Conservation (phyloP, 2,113 vertebrate genomes). For the Elgaria multicarinata region DNA sequence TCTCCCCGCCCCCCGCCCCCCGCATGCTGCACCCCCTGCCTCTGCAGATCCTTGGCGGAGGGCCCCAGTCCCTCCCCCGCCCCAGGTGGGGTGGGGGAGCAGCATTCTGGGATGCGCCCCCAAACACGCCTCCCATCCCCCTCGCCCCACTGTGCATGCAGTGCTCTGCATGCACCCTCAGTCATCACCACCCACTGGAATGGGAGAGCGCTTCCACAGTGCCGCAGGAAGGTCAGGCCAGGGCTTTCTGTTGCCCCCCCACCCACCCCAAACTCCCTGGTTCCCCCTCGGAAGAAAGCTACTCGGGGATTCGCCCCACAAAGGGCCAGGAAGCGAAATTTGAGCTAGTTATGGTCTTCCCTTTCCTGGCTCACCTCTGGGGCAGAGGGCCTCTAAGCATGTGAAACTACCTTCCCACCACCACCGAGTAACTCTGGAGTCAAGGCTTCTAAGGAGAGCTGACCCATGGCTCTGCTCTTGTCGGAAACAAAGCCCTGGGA, state of each 20-base stretch:
- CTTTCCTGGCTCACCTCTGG: not conserved
- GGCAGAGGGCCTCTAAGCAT: not conserved
- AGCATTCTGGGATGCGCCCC: not conserved
- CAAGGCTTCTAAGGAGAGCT: too few species aligned
- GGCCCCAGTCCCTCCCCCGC: not conserved
- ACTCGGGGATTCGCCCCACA: not conserved
- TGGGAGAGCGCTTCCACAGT: too few species aligned
- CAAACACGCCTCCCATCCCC: not conserved
- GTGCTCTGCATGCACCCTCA: not conserved
- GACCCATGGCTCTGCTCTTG: too few species aligned
- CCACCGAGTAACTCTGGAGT: not conserved
- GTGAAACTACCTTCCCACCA: not conserved
- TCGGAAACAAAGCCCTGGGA: too few species aligned
- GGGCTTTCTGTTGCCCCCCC: not conserved
- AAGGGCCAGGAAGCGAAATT: too few species aligned
- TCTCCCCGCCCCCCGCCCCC: conserved; percentile 11
- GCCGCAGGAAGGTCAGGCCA: not conserved
- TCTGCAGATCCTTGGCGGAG: not conserved
- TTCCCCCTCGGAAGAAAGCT: too few species aligned
- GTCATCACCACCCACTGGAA: fast-evolving
- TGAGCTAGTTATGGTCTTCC: not conserved
- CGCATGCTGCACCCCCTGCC: not conserved
- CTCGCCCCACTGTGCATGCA: not conserved
- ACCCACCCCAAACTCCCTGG: fast-evolving
- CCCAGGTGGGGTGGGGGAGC: not conserved